A percentile compares a stretch with the other conserved stretches of the same genome.
Conservation (phyloP, 2,797 vertebrate genomes). For the Gymnothorax reevesii region DNA sequence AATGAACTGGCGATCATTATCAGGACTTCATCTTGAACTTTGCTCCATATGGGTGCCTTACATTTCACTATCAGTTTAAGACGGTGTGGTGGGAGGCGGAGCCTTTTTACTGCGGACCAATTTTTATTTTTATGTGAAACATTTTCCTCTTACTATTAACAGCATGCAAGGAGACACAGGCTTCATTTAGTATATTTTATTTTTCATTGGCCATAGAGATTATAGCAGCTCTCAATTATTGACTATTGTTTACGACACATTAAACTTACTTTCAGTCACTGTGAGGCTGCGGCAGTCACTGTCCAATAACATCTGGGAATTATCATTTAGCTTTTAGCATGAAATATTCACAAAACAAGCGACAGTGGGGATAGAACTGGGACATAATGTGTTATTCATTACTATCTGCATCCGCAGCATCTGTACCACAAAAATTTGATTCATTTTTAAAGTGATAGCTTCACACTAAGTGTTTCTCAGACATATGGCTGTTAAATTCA, state of each 20-base stretch:
- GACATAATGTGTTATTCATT: conserved; percentile 12
- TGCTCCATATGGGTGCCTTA: too few relatives aligned
- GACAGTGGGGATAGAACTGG: neutral
- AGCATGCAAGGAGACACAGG: neutral
- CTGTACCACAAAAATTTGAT: conserved; percentile 5
- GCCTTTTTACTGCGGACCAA: neutral
- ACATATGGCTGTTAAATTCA: neutral
- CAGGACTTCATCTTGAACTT: too few relatives aligned
- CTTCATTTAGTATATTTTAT: neutral
- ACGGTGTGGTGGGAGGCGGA: too few relatives aligned
- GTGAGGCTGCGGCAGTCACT: neutral
- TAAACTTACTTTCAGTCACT: neutral
- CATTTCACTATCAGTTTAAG: too few relatives aligned
- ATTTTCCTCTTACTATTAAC: neutral
- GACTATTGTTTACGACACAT: neutral
- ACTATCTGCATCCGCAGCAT: neutral
- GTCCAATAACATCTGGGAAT: conserved; percentile 4
- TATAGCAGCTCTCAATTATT: neutral
- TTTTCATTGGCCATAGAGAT: neutral
- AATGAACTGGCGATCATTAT: too few relatives aligned
- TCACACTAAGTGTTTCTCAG: neutral
- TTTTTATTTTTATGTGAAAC: neutral
- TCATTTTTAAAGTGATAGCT: neutral
- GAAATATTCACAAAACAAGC: conserved; percentile 12
- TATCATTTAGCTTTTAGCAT: neutral